These are phyloP conservation scores for Pseudomugil tenellus DNA, from an alignment of 2,797 vertebrate species.

Conservation along the genomic window DNA sequence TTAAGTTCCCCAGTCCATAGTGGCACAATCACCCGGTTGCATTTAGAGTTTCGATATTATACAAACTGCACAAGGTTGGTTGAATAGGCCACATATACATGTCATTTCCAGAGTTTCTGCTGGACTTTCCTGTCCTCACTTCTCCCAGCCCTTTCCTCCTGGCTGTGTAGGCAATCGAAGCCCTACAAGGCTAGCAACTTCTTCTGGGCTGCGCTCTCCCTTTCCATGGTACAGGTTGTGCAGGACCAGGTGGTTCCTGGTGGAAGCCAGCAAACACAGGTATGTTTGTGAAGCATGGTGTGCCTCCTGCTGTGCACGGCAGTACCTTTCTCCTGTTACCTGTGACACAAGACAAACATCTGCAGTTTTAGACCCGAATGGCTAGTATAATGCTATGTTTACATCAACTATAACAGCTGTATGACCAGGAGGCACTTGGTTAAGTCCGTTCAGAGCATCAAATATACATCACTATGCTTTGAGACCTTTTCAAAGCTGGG, in stretches of 20 bases:
- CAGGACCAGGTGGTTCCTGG: conserved; percentile 85
- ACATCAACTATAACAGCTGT: neutral
- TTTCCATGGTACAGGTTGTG: conserved; percentile 88
- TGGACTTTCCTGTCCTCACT: conserved; percentile 50
- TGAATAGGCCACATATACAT: neutral
- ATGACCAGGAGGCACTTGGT: conserved; percentile 17
- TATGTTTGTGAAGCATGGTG: conserved; percentile 90
- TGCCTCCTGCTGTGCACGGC: conserved; percentile 90
- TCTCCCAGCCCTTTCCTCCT: conserved; percentile 92
- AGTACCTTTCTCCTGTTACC: conserved; percentile 92
- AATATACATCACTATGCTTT: conserved; percentile 28
- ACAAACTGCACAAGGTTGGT: neutral
- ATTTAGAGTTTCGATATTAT: conserved; percentile 1
- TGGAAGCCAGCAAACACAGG: conserved; percentile 88
- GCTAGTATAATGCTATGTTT: neutral
- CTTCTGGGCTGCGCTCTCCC: conserved; percentile 83
- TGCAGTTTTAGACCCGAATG: no score
- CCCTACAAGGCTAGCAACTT: conserved; percentile 88
- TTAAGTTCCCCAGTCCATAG: conserved; percentile 12
- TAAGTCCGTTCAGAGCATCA: conserved; percentile 8
- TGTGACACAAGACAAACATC: conserved; percentile 50
- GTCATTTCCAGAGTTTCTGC: neutral
- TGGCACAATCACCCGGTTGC: conserved; percentile 10
- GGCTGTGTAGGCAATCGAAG: conserved; percentile 92
- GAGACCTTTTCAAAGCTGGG: conserved; percentile 17